Evolutionary conservation across 2,888 invertebrate species (phyloP).

Genomic region (Neria commutata): DNA sequence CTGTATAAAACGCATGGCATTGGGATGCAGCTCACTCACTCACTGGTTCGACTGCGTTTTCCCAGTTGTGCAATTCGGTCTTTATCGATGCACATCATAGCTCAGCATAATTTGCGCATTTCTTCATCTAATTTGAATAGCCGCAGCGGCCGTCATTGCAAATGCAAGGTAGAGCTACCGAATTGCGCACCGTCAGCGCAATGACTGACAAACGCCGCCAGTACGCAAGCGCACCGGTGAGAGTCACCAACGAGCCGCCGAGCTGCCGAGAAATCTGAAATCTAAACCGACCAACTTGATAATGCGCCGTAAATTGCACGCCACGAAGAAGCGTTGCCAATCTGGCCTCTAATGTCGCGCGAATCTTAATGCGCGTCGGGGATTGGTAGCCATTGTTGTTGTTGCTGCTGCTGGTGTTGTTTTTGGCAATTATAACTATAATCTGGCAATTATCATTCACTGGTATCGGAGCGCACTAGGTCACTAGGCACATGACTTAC

Average conservation of each 20-base stretch:
- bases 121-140: background rate
- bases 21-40: too few relatives aligned
- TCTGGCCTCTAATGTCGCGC: background rate
- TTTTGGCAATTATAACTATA: conserved; percentile 6
- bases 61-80: background rate
- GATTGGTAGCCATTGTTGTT: conserved; percentile 4
- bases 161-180: background rate
- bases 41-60: background rate
- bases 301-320: background rate
- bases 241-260: background rate
- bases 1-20: too few relatives aligned
- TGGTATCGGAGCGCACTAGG: conserved; percentile 21
- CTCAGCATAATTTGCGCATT: background rate
- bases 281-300: background rate
- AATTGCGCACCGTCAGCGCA: background rate
- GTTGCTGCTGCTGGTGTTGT: conserved; percentile 6
- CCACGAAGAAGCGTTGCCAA: background rate
- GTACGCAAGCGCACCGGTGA: background rate
- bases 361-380: background rate
- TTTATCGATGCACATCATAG: background rate
- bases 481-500: conserved; percentile 14
- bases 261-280: background rate
- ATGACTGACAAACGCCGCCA: background rate
- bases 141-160: background rate
- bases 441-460: conserved; percentile 9